These are phyloP conservation scores for Coreoperca whiteheadi DNA, from an alignment of 2,113 vertebrate genomes.

Conservation along the genomic window DNA sequence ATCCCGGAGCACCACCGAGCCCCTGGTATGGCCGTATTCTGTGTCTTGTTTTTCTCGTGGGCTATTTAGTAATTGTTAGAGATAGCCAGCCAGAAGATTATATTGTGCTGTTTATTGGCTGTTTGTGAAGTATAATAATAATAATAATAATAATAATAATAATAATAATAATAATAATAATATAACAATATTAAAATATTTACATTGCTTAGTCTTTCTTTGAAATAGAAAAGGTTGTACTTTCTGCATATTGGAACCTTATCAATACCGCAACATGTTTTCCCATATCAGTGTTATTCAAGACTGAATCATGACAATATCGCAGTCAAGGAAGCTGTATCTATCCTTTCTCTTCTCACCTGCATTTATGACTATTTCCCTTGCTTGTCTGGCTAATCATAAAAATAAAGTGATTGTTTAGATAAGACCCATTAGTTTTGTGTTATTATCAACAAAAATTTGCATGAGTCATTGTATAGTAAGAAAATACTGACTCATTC, in stretches of 20 bases:
- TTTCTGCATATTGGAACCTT: no score
- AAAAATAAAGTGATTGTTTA: slow-evolving; percentile 19
- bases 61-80: not conserved
- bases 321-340: not conserved
- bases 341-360: not conserved
- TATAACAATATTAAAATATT: not conserved
- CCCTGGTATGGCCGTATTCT: not conserved
- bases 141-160: no score
- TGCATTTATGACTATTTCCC: not conserved
- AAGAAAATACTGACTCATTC: slow-evolving; percentile 6
- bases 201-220: not conserved
- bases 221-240: not conserved
- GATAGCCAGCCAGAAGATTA: not conserved
- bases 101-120: not conserved
- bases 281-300: not conserved
- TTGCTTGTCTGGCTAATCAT: not conserved
- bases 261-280: not conserved
- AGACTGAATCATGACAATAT: not conserved
- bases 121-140: not conserved
- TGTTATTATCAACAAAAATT: slow-evolving; percentile 10
- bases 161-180: no score
- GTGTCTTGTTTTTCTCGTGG: not conserved
- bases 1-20: not conserved
- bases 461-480: not conserved
- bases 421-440: slow-evolving; percentile 17